These are phyloP conservation scores for Xiphorhynchus erythropygius DNA, from an alignment of 2,797 vertebrate genomes.

Conservation along the genomic window DNA sequence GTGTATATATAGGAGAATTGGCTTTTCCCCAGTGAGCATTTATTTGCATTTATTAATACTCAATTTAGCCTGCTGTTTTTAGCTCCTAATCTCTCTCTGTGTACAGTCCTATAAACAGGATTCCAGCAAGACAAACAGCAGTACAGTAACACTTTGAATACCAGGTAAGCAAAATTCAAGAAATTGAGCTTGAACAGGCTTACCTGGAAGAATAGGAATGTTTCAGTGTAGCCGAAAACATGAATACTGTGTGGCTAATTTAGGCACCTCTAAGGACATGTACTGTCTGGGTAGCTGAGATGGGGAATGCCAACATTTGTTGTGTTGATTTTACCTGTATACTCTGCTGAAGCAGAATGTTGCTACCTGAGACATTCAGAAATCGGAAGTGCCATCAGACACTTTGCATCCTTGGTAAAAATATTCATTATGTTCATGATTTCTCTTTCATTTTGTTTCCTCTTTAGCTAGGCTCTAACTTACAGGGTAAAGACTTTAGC, in stretches of 20 bases:
- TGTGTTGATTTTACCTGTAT: background rate
- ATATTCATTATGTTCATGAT: background rate
- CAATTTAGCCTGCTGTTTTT: constrained; percentile 36
- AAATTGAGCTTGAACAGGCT: background rate
- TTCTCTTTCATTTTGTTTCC: background rate
- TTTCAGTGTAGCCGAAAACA: background rate
- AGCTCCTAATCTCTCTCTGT: background rate
- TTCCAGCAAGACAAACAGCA: background rate
- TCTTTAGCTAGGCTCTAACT: background rate
- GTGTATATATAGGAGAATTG: constrained; percentile 17
- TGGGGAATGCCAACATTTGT: background rate
- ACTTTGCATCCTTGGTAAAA: background rate
- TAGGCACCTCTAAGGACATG: background rate
- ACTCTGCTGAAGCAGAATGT: background rate
- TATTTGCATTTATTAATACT: constrained; percentile 63
- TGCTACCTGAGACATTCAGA: background rate
- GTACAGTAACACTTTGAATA: background rate
- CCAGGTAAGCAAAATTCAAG: background rate
- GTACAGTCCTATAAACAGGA: background rate
- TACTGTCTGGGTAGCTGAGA: background rate
- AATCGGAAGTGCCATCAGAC: background rate
- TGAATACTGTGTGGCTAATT: background rate
- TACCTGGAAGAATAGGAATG: background rate
- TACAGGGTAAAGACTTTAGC: background rate
- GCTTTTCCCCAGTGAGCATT: constrained; percentile 24